A percentile compares a stretch with the other conserved stretches of the same genome.
Evolutionary conservation across 2,797 vertebrate species (phyloP).

Genomic region (Allobates femoralis): DNA sequence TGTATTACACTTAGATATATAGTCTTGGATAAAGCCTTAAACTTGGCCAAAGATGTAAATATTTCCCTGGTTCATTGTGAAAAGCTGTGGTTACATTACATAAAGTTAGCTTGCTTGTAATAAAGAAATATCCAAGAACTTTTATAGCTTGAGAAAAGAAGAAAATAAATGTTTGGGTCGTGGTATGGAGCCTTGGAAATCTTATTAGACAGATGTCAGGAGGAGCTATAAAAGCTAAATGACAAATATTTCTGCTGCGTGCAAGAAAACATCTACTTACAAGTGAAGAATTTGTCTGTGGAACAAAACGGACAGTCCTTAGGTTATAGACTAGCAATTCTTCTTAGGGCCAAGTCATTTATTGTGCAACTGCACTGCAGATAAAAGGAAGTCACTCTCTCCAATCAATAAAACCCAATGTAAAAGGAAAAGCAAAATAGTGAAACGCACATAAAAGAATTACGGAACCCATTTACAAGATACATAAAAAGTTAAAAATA

Average conservation of each 20-base stretch:
- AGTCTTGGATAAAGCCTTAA: slow-evolving; percentile 36
- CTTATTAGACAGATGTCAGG: slow-evolving; percentile 28
- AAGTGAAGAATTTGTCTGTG: slow-evolving; percentile 31
- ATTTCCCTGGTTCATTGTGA: slow-evolving; percentile 46
- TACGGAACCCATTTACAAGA: not conserved
- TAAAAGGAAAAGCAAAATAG: not conserved
- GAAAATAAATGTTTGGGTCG: slow-evolving; percentile 35
- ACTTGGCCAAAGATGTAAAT: slow-evolving; percentile 54
- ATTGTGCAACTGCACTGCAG: slow-evolving; percentile 1
- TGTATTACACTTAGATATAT: slow-evolving; percentile 53
- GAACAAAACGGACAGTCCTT: slow-evolving; percentile 14
- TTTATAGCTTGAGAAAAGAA: slow-evolving; percentile 38
- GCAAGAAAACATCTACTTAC: slow-evolving; percentile 36
- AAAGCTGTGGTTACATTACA: slow-evolving; percentile 58
- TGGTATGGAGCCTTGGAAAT: slow-evolving; percentile 12
- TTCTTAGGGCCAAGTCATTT: slow-evolving; percentile 4
- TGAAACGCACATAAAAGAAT: not conserved
- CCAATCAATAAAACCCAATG: not conserved
- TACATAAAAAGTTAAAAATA: not conserved
- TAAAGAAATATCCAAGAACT: slow-evolving; percentile 29
- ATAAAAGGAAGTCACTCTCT: slow-evolving; percentile 10
- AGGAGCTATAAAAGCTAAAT: slow-evolving; percentile 20
- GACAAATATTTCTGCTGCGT: slow-evolving; percentile 20
- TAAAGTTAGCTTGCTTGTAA: slow-evolving; percentile 40
- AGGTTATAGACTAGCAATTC: slow-evolving; percentile 25